These are phyloP conservation scores for Drosophila meridionalis DNA, from an alignment of 2,888 invertebrate genomes.

Conservation along the genomic window DNA sequence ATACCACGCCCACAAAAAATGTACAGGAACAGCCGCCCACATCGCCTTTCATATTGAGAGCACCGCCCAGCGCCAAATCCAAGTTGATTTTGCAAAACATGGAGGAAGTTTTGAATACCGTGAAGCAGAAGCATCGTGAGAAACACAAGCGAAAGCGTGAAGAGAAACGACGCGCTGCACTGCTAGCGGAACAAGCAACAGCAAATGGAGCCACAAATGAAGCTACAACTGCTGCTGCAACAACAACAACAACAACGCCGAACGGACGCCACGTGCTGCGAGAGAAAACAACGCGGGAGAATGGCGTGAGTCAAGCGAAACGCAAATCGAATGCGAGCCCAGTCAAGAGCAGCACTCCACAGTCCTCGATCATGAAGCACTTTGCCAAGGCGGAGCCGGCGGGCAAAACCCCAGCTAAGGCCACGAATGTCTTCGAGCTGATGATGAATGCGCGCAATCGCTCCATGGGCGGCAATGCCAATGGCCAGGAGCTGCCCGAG, in stretches of 20 bases:
- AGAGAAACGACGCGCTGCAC: slow-evolving; percentile 78
- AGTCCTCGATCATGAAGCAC: slow-evolving; percentile 49
- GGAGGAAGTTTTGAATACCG: slow-evolving; percentile 84
- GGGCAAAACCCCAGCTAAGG: slow-evolving; percentile 8
- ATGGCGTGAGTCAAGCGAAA: slow-evolving; percentile 48
- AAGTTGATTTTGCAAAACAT: slow-evolving; percentile 84
- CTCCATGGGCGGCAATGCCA: slow-evolving; percentile 88
- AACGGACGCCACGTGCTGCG: slow-evolving; percentile 62
- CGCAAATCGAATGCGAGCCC: slow-evolving; percentile 59
- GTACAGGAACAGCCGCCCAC: slow-evolving; percentile 54
- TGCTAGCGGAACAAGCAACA: slow-evolving; percentile 58
- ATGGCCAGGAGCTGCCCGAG: slow-evolving; percentile 85
- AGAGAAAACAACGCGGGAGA: slow-evolving; percentile 71
- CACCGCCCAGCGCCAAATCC: slow-evolving; percentile 81
- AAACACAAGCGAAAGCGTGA: slow-evolving; percentile 83
- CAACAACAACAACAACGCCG: slow-evolving; percentile 30
- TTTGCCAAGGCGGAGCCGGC: slow-evolving; percentile 35
- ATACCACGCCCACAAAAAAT: slow-evolving; percentile 58
- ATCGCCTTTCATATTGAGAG: slow-evolving; percentile 76
- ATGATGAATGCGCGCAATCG: slow-evolving; percentile 89
- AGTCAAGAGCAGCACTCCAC: slow-evolving; percentile 55
- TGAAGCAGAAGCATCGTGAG: slow-evolving; percentile 83
- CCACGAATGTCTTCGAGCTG: slow-evolving; percentile 87
- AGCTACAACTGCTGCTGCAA: background rate
- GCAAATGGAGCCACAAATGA: slow-evolving; percentile 10